Evolutionary conservation across 1,140 invertebrate species (phyloP), one percentile per base, ranked within the genome.

Genomic region (Diorhabda carinulata): DNA sequence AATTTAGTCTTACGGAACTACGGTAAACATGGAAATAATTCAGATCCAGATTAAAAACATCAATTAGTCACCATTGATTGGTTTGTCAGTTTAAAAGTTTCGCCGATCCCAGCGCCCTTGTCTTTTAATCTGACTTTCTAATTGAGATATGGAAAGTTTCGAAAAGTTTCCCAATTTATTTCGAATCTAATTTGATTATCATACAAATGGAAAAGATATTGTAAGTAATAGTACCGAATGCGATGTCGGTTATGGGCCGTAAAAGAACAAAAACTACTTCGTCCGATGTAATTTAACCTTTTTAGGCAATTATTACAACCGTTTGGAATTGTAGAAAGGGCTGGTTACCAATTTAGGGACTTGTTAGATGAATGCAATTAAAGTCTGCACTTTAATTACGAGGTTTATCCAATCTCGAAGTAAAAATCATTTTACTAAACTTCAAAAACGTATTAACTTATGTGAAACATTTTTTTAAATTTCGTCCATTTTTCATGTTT

Each of bases 151-250:
- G 63, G 40, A 43, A 43, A n/a, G 10, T 45, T 64, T 42, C 25
- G 63, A 62, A 64, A 25, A 64, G 63, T 64, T 64, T 64, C 45
- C 63, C 63, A 64, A 64, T 64, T 64, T 64, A 40, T 56, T 64
- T 57, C 45, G 63, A 64, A 64, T 64, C 45, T 64, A 64, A 64
- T 64, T 64, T 42, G 63, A 64, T 64, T 64, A 64, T 64, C 63
- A 64, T 64, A 64, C 63, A 64, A 64, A 64, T 64, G 63, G 63
- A 57, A 64, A 25, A 25, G 63, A 64, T 64, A 64, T 64, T 64
- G 45, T 64, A 52, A 64, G 47, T 64, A 43, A 8, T 5, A 40
- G 45, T 43, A 10, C 44, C 56, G 44, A 47, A 64, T 52, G 25
- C 45, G 45, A 52, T 52, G 45, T 52, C 47, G 45, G 5, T 64